These are phyloP conservation scores for Pyralis farinalis DNA, from an alignment of 2,888 invertebrate genomes.

Conservation along the genomic window DNA sequence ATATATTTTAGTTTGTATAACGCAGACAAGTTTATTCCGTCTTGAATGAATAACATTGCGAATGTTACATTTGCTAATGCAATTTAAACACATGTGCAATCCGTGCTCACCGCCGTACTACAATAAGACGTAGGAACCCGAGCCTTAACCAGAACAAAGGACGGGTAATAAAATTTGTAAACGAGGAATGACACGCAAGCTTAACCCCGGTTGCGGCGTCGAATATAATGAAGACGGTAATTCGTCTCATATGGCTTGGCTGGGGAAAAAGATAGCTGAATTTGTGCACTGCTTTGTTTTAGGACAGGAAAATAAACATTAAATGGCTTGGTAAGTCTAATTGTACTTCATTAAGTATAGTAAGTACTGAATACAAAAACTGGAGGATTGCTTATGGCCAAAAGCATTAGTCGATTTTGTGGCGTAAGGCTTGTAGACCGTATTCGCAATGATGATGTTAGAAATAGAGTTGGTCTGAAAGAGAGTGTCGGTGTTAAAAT, in stretches of 20 bases:
- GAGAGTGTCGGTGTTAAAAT: too few species aligned
- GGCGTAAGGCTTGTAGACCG: too few species aligned
- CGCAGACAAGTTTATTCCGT: too few species aligned
- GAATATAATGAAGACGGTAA: conserved; percentile 55
- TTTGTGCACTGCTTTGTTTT: conserved; percentile 15
- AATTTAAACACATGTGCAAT: neutral
- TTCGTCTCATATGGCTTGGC: conserved; percentile 47
- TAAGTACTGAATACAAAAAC: too few species aligned
- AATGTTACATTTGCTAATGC: neutral
- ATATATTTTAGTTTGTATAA: too few species aligned
- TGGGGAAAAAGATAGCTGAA: conserved; percentile 23
- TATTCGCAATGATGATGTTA: too few species aligned
- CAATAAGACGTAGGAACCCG: neutral
- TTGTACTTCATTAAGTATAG: too few species aligned
- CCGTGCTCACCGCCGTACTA: neutral
- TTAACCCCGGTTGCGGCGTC: conserved; percentile 60
- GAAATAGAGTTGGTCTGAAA: too few species aligned
- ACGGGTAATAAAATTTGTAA: conserved; percentile 75
- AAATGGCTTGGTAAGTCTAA: too few species aligned
- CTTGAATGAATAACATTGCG: too few species aligned
- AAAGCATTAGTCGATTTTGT: too few species aligned
- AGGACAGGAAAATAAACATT: neutral
- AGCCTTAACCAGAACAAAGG: conserved; percentile 48
- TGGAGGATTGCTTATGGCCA: too few species aligned
- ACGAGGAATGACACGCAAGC: conserved; percentile 72